Evolutionary conservation across 2,797 vertebrate genomes (phyloP).

Genomic region (Karalla daura): DNA sequence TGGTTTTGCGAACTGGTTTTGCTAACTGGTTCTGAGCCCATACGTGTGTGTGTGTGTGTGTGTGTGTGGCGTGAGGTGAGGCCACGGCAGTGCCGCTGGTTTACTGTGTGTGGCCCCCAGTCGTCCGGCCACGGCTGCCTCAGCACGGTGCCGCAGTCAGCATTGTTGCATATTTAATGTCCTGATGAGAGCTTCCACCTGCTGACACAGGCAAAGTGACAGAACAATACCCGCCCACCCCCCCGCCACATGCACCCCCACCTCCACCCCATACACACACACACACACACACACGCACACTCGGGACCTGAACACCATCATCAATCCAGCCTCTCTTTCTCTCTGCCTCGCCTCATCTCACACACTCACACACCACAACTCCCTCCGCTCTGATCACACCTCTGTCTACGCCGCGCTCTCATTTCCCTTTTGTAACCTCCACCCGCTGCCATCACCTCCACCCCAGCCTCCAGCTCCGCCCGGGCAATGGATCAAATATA

Average conservation of each 20-base stretch:
- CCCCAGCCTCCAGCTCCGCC: constrained; percentile 1
- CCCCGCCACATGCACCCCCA: constrained; percentile 62
- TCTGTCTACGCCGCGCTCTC: constrained; percentile 28
- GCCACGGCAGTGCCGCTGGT: constrained; percentile 38
- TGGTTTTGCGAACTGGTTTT: too few relatives aligned
- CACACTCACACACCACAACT: constrained; percentile 57
- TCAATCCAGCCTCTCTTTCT: constrained; percentile 80
- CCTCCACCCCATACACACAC: constrained; percentile 6
- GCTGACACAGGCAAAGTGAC: constrained; percentile 99
- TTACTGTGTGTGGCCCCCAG: constrained; percentile 55
- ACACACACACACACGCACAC: constrained; percentile 29
- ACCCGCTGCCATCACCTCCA: too few relatives aligned
- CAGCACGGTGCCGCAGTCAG: constrained; percentile 95
- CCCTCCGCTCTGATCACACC: constrained; percentile 52
- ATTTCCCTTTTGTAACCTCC: constrained; percentile 28
- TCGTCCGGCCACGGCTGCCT: constrained; percentile 84
- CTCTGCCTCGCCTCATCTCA: constrained; percentile 56
- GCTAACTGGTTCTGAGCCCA: too few relatives aligned
- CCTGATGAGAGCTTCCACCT: constrained; percentile 96
- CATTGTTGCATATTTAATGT: constrained; percentile 99
- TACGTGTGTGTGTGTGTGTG: constrained; percentile 17
- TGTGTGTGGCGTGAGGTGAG: neutral
- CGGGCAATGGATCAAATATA: too few relatives aligned
- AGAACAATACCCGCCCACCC: constrained; percentile 90
- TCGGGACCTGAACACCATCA: constrained; percentile 84